Evolutionary conservation across 2,888 invertebrate genomes (phyloP), one percentile per base, ranked within the genome.

Genomic region (Caenorhabditis sp.): DNA sequence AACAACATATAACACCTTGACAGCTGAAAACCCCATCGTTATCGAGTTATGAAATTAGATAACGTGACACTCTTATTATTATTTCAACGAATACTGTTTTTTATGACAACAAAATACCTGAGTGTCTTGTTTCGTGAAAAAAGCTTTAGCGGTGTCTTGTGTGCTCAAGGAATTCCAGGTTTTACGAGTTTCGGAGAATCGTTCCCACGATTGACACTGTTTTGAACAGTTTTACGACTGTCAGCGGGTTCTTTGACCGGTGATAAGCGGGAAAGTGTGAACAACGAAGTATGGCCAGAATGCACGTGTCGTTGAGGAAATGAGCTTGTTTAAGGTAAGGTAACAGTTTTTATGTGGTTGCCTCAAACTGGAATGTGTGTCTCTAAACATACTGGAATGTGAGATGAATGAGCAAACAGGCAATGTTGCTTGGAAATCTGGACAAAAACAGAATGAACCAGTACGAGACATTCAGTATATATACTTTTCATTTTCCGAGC

Each of bases 161-260:
- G 26, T 26, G 19, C 24, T 24, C 41, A 26, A 77, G 26, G 51
- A 79, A 79, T 79, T 79, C 79, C 79, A 56, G 5, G 47, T n/a
- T 79, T 79, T 31, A 79, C 64, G 79, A 70, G 63, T 70, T 79
- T 79, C 79, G 35, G 79, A 79, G 79, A 79, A 79, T 79, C 22
- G 79, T 79, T 79, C 79, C 24, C 35, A 35, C 22, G 22, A 31
- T 8, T 44, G 38, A 61, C 44, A 35, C 41, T 70, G 51, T 64
- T 70, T 79, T 61, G 47, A 61, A 38, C 38, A 19, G 38, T 54
- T 38, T n/a, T 22, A n/a, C 31, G 49, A 28, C 31, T 61, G 38
- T 76, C 68, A 51, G 56, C n/a, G 8, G 41, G 54, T 56, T 64
- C 38, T 63, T 31, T 31, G 44, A 47, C 41, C 14, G n/a, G 16